Percentiles rank a stretch among this genome's conserved stretches.
phyloP scores from a whole-genome alignment of 2,797 vertebrate genomes.

The Lepidocolaptes lacrymiger region DNA sequence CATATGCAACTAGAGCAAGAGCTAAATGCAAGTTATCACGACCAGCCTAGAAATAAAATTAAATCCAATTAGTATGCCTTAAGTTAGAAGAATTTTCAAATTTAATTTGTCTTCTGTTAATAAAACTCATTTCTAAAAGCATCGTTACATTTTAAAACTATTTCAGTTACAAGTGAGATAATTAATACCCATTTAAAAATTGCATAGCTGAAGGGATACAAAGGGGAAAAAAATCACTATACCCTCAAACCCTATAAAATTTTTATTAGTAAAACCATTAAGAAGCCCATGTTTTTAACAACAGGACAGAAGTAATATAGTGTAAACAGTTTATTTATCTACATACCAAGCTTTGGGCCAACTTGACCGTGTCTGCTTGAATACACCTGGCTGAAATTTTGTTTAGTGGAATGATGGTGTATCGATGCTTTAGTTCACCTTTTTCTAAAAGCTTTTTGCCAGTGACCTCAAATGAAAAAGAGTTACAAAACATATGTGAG shows the following conservation, averaged over 20 bases:
- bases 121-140: not conserved
- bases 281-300: not conserved
- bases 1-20: slow-evolving; percentile 86
- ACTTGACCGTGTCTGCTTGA: slow-evolving; percentile 74
- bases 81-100: not conserved
- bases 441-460: slow-evolving; percentile 93
- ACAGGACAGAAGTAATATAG: not conserved
- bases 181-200: not conserved
- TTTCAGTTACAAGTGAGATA: not conserved
- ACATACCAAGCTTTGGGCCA: slow-evolving; percentile 89
- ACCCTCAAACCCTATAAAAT: not conserved
- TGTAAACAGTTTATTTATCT: not conserved
- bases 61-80: not conserved
- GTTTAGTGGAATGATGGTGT: slow-evolving; percentile 96
- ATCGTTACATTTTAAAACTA: not conserved
- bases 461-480: slow-evolving; percentile 82
- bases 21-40: slow-evolving; percentile 83
- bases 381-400: slow-evolving; percentile 89
- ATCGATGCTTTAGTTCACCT: slow-evolving; percentile 89
- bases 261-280: not conserved
- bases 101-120: not conserved
- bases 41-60: slow-evolving; percentile 81
- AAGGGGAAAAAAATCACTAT: not conserved
- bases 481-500: not conserved
- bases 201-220: not conserved